These are phyloP conservation scores for Lipophrys pholis DNA, from an alignment of 2,113 vertebrate species.

Conservation along the genomic window DNA sequence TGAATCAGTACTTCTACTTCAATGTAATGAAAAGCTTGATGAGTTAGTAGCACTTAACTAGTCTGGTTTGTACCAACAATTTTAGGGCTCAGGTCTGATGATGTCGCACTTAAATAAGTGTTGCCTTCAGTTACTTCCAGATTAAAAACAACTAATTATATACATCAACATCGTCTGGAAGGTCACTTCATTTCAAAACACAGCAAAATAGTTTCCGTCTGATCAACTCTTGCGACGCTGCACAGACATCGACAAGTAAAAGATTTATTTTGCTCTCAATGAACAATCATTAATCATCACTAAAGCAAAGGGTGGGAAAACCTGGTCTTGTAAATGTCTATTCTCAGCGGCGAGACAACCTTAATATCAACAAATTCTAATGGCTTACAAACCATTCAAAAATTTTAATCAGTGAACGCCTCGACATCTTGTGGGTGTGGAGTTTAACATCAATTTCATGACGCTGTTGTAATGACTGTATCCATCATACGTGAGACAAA, in stretches of 20 bases:
- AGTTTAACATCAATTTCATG: constrained; percentile 68
- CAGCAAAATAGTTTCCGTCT: background rate
- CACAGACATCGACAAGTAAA: constrained; percentile 10
- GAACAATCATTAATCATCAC: constrained; percentile 59
- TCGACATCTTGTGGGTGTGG: constrained; percentile 67
- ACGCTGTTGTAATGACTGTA: constrained; percentile 70
- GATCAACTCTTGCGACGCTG: background rate
- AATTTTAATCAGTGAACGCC: constrained; percentile 61
- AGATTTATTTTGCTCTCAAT: constrained; percentile 14
- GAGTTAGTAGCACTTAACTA: no score
- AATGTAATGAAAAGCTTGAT: no score
- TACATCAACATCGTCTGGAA: no score
- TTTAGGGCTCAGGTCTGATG: no score
- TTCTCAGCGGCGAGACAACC: constrained; percentile 19
- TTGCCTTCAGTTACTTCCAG: no score
- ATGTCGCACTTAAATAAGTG: no score
- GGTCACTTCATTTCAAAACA: background rate
- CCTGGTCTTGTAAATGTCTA: constrained; percentile 20
- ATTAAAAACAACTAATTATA: no score
- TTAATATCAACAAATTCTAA: constrained; percentile 59
- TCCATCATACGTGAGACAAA: constrained; percentile 64
- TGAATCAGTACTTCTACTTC: no score
- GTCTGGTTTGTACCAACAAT: no score
- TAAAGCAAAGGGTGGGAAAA: constrained; percentile 29
- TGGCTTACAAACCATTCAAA: constrained; percentile 30